phyloP scores from a whole-genome alignment of 2,113 vertebrate species.

The Crotophaga sulcirostris region DNA sequence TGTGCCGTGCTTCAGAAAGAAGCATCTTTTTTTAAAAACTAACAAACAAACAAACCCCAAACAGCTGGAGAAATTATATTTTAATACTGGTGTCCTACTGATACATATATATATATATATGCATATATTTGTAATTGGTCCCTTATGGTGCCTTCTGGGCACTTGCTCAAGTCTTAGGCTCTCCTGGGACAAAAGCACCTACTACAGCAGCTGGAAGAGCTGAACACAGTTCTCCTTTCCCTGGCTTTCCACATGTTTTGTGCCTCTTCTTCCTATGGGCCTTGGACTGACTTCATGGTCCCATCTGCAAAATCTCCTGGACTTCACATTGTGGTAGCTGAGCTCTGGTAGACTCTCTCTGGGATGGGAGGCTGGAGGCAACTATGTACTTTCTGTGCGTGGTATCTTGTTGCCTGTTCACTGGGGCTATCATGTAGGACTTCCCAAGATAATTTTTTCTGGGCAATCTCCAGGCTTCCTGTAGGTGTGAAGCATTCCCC shows the following conservation, averaged over 20 bases:
- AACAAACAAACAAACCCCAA: not conserved
- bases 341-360: not conserved
- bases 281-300: not conserved
- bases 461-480: not conserved
- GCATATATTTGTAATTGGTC: not conserved
- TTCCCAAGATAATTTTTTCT: not conserved
- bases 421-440: not conserved
- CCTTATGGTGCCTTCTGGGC: not conserved
- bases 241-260: fast-evolving
- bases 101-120: no score
- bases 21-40: not conserved
- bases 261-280: not conserved
- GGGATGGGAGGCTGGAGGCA: not conserved
- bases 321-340: not conserved
- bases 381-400: not conserved
- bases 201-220: not conserved
- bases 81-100: not conserved
- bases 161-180: not conserved
- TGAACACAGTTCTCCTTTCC: not conserved
- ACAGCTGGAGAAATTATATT: not conserved
- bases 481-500: not conserved
- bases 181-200: not conserved
- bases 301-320: not conserved
- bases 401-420: not conserved
- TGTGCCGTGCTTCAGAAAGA: not conserved